Base-by-base conservation (phyloP, 2,113 vertebrate species). In the Mobula birostris region DNA sequence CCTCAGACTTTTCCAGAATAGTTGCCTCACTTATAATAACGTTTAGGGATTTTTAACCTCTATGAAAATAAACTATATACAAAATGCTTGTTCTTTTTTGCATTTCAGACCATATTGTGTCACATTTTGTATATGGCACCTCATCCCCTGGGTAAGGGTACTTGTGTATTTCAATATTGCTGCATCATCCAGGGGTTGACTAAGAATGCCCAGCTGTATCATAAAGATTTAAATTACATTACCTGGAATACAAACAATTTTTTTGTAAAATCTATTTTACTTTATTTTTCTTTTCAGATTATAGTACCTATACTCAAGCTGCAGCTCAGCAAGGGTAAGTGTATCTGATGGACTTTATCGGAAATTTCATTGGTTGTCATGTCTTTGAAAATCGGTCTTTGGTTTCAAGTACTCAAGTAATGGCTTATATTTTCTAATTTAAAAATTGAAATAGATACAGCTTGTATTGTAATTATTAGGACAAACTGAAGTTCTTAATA, bases 261-360 rank as follows among this genome's bases (percentile, higher is more conserved):
- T 90, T 58, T 17, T 66, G 36, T 0, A n/a, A 29, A 92, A 92
- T 70, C 63, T 24, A 70, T 40, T 92, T 74, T 74, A 48, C 48
- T 6, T 48, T 17, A n/a, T 29, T 87, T 70, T 88, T 72, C 36
- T 61, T 32, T 95, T 95, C 95, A 99, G 99, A 99, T 98, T 99
- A 99, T 95, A 99, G 97, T 96, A 98, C 98, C 95, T 99, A 99
- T 95, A 98, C 94, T 95, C 98, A 99, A 96, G 97, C 98, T 96
- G 97, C 97, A 95, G 97, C 98, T 94, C 99, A 99, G 96, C 98
- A 98, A 95, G 98, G 98, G 99, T 99, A 96, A 98, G 98, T 97
- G 94, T 95, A 82, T 72, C 66, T 66, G 15, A 48, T 48, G 48
- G 48, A 48, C 48, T 48, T 48, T 77, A 77, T 29, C 29, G 1